A percentile compares a stretch with the other conserved stretches of the same genome.
Evolutionary conservation across 2,888 invertebrate species (phyloP).

Genomic region (Galerucella nymphaeae): DNA sequence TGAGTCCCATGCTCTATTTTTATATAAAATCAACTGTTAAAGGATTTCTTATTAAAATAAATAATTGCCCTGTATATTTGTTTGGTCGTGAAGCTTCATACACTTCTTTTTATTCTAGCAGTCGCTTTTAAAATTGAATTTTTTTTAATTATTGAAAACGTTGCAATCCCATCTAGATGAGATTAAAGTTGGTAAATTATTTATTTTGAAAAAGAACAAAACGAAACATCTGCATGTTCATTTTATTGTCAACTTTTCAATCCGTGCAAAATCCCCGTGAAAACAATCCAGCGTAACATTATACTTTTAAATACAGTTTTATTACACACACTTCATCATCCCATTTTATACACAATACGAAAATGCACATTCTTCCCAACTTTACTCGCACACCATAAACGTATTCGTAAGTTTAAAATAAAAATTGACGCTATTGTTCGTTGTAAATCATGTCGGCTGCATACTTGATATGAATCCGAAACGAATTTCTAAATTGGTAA

Average conservation of each 20-base stretch:
- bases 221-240: not conserved
- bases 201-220: not conserved
- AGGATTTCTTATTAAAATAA: too few species aligned
- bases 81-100: too few species aligned
- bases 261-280: not conserved
- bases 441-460: conserved; percentile 44
- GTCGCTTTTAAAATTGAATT: not conserved
- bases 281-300: conserved; percentile 2
- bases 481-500: conserved; percentile 42
- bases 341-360: conserved; percentile 16
- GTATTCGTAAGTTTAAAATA: conserved; percentile 16
- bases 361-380: conserved; percentile 11
- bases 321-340: not conserved
- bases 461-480: conserved; percentile 44
- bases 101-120: too few species aligned
- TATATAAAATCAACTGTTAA: too few species aligned
- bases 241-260: not conserved
- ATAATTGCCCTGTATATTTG: too few species aligned
- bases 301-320: conserved; percentile 10
- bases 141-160: not conserved
- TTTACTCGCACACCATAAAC: too few species aligned
- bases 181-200: not conserved
- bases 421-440: conserved; percentile 49
- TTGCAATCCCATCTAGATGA: not conserved
- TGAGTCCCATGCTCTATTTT: too few species aligned